phyloP scores from a whole-genome alignment of 2,888 invertebrate species.

The Drosophila mercatorum region DNA sequence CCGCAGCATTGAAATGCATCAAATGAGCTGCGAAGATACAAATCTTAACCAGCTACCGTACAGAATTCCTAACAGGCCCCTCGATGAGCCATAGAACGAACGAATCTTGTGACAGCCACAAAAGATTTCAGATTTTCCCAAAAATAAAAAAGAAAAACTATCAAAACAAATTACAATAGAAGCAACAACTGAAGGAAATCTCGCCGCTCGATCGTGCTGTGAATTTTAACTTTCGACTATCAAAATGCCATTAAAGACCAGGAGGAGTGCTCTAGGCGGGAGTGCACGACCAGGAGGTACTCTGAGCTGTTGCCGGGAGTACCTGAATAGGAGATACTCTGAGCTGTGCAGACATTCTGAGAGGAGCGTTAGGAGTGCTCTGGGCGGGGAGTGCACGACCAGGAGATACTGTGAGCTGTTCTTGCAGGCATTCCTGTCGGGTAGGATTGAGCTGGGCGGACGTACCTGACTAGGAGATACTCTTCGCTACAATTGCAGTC shows the following conservation, averaged over 20 bases:
- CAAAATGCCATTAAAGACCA: constrained; percentile 57
- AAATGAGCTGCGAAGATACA: constrained; percentile 65
- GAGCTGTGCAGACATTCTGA: no score
- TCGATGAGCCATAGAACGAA: constrained; percentile 20
- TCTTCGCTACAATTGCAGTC: no score
- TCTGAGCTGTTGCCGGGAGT: neutral
- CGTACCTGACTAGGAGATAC: no score
- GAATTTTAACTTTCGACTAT: constrained; percentile 53
- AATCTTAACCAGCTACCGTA: constrained; percentile 66
- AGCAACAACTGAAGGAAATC: constrained; percentile 4
- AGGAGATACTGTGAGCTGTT: neutral
- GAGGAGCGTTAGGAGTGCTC: neutral
- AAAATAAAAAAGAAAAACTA: neutral
- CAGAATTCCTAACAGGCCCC: constrained; percentile 58
- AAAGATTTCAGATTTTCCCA: constrained; percentile 34
- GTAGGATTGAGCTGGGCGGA: no score
- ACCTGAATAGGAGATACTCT: neutral
- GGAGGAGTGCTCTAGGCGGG: neutral
- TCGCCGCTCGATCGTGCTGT: constrained; percentile 44
- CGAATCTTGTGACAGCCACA: constrained; percentile 18
- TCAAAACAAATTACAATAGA: neutral
- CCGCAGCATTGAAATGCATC: constrained; percentile 72
- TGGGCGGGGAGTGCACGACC: neutral
- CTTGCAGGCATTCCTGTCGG: no score
- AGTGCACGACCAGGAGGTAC: neutral